phyloP scores from a whole-genome alignment of 2,888 invertebrate species.

The Volucella inanis region DNA sequence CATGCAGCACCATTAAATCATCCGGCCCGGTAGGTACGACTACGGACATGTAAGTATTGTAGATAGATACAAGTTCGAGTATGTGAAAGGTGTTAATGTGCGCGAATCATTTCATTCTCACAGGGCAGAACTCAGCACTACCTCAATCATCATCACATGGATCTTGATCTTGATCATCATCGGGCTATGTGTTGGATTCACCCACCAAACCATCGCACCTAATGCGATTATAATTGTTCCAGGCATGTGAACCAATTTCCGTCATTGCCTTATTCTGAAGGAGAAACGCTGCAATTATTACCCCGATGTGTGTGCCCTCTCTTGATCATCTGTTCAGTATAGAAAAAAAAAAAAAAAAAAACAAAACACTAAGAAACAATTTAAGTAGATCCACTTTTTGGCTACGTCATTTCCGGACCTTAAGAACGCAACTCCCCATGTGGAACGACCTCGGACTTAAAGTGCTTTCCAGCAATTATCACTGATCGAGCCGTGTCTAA shows the following conservation, averaged over 20 bases:
- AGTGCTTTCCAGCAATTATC: constrained; percentile 57
- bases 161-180: constrained; percentile 69
- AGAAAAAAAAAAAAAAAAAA: constrained; percentile 10
- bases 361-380: not conserved
- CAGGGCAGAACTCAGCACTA: constrained; percentile 19
- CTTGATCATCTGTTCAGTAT: constrained; percentile 27
- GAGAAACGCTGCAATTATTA: constrained; percentile 60
- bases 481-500: constrained; percentile 2
- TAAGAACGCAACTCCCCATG: constrained; percentile 37
- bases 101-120: constrained; percentile 69
- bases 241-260: constrained; percentile 72
- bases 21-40: constrained; percentile 2
- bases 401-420: constrained; percentile 69
- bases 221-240: constrained; percentile 74
- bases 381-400: constrained; percentile 70
- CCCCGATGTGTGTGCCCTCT: constrained; percentile 37
- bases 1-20: constrained; percentile 66
- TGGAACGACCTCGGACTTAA: constrained; percentile 53
- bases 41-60: not conserved
- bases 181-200: constrained; percentile 28
- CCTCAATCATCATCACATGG: constrained; percentile 57
- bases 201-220: constrained; percentile 58
- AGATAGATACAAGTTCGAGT: too few relatives aligned
- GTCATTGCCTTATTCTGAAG: constrained; percentile 28
- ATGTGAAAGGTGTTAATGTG: constrained; percentile 73